These are phyloP conservation scores for Sinocyclocheilus anshuiensis DNA, from an alignment of 2,113 vertebrate species.

Conservation along the genomic window DNA sequence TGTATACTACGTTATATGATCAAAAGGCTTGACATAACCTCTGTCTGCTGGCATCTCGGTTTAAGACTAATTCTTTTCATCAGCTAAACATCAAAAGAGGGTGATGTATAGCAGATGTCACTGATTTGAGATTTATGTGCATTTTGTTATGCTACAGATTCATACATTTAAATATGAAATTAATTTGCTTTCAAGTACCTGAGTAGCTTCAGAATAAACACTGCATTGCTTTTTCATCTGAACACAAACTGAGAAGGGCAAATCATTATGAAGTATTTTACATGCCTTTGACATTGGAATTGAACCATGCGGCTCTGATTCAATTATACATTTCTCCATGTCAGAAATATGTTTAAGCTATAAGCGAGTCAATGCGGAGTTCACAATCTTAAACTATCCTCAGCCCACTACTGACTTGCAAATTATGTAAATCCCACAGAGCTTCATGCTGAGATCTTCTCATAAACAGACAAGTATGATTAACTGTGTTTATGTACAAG, in stretches of 20 bases:
- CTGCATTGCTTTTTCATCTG: not conserved
- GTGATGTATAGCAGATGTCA: not conserved
- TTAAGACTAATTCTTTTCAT: not conserved
- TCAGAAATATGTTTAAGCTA: conserved; percentile 11
- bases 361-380: not conserved
- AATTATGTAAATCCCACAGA: conserved; percentile 27
- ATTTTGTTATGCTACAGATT: not conserved
- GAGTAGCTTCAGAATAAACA: not conserved
- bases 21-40: not conserved
- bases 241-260: not conserved
- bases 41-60: not conserved
- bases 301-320: not conserved
- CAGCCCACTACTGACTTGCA: conserved; percentile 39
- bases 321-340: conserved; percentile 7
- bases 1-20: not conserved
- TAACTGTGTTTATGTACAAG: conserved; percentile 11
- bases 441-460: conserved; percentile 16
- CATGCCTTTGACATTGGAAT: not conserved
- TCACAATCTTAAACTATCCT: conserved; percentile 15
- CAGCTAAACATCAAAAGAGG: conserved; percentile 1
- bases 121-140: not conserved
- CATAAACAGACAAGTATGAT: conserved; percentile 21
- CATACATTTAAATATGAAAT: not conserved
- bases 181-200: not conserved
- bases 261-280: not conserved